Evolutionary conservation across 2,113 vertebrate species (phyloP), one percentile per base, ranked within the genome.

Genomic region (Alligator mississippiensis): DNA sequence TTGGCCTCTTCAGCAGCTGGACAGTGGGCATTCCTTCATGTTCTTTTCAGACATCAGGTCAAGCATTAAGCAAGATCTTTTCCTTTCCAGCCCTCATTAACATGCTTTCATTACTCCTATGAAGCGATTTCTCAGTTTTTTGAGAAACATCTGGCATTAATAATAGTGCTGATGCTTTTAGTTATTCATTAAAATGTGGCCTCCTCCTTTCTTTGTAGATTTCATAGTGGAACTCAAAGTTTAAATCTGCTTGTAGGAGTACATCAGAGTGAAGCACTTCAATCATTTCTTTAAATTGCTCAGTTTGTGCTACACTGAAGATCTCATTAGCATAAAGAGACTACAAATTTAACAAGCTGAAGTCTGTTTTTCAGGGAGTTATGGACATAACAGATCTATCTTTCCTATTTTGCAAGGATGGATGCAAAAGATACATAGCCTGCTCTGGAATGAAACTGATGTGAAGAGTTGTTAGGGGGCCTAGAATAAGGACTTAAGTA

Each of bases 391-490:
- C 22, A 76, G 82, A 90, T 38, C 81, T 70, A 96, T 86, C 34
- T 75, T 16, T 4, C 25, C 75, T 38, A 78, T 93, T 88, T 27
- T 28, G 19, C n/a, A 58, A 12, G 15, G 90, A 88, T 16, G 16
- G 79, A 64, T 81, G 70, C 81, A 54, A 81, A 60, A 93, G 57
- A 88, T 27, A 92, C 88, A 89, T 70, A 80, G 58, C 66, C n/a
- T 54, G 47, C 47, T 60, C 24, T 47, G 27, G 54, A 72, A 72
- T 63, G 61, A 64, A 93, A 87, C 12, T 72, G 64, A n/a, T 72
- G 54, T 34, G 77, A 92, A 87, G 72, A 87, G 61, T 58, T 74
- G 60, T n/a, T 60, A 83, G 63, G 21, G 62, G 90, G 58, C 21
- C 60, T 75, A n/a, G 34, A 79, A 77, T 63, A 86, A 78, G 13